Evolutionary conservation across 1,140 invertebrate genomes (phyloP), one percentile per base, ranked within the genome.

Genomic region (Calosoma granatense): DNA sequence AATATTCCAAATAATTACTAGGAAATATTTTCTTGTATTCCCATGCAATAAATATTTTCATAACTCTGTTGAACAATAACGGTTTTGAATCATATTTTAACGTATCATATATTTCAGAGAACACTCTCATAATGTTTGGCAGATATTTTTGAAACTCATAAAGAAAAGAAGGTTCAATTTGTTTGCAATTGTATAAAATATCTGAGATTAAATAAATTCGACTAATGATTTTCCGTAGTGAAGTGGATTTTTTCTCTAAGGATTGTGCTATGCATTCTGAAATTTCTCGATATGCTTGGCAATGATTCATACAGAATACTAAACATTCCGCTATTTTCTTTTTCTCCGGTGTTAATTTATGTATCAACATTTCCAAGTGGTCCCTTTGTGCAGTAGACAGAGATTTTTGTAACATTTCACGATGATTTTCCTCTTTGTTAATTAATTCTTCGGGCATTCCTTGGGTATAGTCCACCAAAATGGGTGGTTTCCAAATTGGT

Each of bases 291-390:
- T 90, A 88, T 47, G 92, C 90, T 72, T 97, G 91, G 2, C 90
- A 88, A 75, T 98, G 94, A 68, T 98, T 94, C 58, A 99, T 86
- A 74, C 94, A 98, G 81, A 96, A 99, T 19, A 97, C 85, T 96
- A 99, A 99, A 0, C 86, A 87, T 71, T 97, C 92, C 6, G 87
- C 92, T 55, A 97, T 82, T 69, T 85, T 88, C 51, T 79, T 70
- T 61, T 89, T 79, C 65, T 92, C 87, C 1, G 94, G 90, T 0
- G 85, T 87, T 60, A 99, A 79, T 57, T 86, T 84, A 47, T 92
- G 79, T 22, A 99, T 79, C 60, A 97, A 76, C 69, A 94, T 86
- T 72, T 97, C 94, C 19, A 99, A 76, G n/a, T 92, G 78, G 67
- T 93, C 87, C 63, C 91, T 62, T 54, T 70, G 65, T 17, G 59